A percentile compares a stretch with the other conserved stretches of the same genome.
Evolutionary conservation across 2,797 vertebrate species (phyloP).

Genomic region (Mus caroli): DNA sequence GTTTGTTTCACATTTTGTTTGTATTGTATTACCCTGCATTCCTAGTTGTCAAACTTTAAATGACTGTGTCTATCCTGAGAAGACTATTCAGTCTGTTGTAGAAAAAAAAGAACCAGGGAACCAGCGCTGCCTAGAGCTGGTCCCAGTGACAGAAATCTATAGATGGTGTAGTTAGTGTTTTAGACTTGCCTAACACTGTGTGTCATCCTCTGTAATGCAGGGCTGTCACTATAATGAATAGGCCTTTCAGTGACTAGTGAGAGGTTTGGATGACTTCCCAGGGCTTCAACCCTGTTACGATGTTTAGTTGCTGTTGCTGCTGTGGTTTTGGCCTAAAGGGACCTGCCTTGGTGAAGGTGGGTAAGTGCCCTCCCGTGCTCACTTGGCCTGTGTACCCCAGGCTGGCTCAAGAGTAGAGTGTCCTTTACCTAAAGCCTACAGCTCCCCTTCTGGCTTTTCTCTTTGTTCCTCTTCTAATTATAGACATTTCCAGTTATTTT

Average conservation of each 20-base stretch:
- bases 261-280: conserved; percentile 11
- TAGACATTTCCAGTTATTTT: conserved; percentile 43
- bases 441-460: background rate
- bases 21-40: conserved; percentile 71
- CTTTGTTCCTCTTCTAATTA: conserved; percentile 37
- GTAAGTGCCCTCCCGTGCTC: background rate
- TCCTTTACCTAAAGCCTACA: background rate
- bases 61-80: conserved; percentile 45
- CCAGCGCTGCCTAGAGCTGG: conserved; percentile 46
- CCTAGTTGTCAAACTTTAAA: conserved; percentile 71
- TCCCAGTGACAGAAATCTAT: conserved; percentile 14
- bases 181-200: conserved; percentile 41
- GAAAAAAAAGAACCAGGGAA: conserved; percentile 55
- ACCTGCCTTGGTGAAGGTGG: background rate
- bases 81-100: conserved; percentile 15
- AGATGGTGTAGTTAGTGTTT: background rate
- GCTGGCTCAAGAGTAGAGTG: background rate
- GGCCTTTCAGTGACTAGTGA: background rate
- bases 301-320: conserved; percentile 45
- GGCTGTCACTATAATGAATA: conserved; percentile 18
- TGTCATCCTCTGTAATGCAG: conserved; percentile 43
- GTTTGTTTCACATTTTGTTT: conserved; percentile 74
- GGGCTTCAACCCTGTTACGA: background rate
- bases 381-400: background rate
- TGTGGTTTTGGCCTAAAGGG: conserved; percentile 45